These are phyloP conservation scores for Darevskia nairensis DNA, from an alignment of 2,797 vertebrate species.

Conservation along the genomic window DNA sequence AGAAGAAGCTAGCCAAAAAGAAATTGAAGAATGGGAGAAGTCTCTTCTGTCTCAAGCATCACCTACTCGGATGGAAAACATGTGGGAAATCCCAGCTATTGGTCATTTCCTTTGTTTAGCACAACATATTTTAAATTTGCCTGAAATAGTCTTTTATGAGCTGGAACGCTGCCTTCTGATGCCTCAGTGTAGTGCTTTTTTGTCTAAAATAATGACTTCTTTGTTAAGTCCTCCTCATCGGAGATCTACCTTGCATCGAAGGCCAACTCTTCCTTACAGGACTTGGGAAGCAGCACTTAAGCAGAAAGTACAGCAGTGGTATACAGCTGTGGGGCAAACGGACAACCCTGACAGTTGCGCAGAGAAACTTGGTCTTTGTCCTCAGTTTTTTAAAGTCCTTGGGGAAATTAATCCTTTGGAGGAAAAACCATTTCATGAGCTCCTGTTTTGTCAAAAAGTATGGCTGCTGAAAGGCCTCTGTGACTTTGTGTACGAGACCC, in stretches of 20 bases:
- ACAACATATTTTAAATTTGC: conserved; percentile 93
- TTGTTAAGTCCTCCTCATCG: conserved; percentile 90
- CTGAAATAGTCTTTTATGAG: conserved; percentile 97
- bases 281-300: conserved; percentile 94
- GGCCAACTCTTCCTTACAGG: conserved; percentile 88
- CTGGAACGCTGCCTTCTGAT: conserved; percentile 96
- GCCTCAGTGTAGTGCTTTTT: conserved; percentile 93
- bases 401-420: conserved; percentile 92
- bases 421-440: conserved; percentile 90
- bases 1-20: conserved; percentile 94
- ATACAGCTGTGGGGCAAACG: conserved; percentile 84
- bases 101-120: conserved; percentile 98
- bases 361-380: conserved; percentile 91
- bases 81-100: conserved; percentile 98
- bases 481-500: conserved; percentile 96
- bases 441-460: conserved; percentile 92
- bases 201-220: conserved; percentile 97
- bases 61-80: conserved; percentile 87
- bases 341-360: conserved; percentile 85
- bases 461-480: conserved; percentile 98
- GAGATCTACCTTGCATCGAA: conserved; percentile 88
- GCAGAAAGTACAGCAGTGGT: conserved; percentile 92
- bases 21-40: conserved; percentile 96
- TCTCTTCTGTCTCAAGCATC: conserved; percentile 88
- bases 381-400: conserved; percentile 90